phyloP scores from a whole-genome alignment of 92 coral and sea anemone genomes.

The Pocillopora grandis region DNA sequence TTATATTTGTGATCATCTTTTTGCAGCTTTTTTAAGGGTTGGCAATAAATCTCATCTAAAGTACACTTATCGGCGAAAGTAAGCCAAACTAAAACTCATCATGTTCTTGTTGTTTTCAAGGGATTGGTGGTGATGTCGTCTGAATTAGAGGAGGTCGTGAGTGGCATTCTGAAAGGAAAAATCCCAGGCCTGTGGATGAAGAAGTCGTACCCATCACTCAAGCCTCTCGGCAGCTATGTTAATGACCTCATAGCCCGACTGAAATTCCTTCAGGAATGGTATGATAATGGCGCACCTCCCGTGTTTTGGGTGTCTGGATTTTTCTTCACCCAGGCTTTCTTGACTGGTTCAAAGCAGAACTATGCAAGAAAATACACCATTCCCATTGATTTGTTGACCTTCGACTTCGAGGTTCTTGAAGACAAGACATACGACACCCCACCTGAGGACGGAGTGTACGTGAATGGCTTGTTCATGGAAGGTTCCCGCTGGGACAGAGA shows the following conservation, averaged over 20 bases:
- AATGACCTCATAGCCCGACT: constrained; percentile 92
- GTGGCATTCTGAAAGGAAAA: constrained; percentile 84
- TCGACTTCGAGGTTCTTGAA: constrained; percentile 90
- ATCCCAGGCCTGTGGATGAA: constrained; percentile 99
- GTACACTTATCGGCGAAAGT: not conserved
- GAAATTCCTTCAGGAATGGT: constrained; percentile 98
- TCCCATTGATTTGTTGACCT: constrained; percentile 92
- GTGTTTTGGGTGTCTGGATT: constrained; percentile 98
- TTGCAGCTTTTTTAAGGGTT: too few relatives aligned
- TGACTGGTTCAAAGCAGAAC: constrained; percentile 99
- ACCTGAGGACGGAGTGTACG: constrained; percentile 98
- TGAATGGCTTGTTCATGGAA: constrained; percentile 93
- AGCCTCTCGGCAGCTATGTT: constrained; percentile 96
- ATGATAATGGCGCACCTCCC: constrained; percentile 87
- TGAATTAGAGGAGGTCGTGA: constrained; percentile 92
- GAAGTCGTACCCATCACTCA: constrained; percentile 95
- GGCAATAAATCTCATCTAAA: too few relatives aligned
- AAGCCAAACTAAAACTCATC: too few relatives aligned
- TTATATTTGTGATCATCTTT: not conserved
- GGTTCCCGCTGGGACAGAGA: constrained; percentile 98
- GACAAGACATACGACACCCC: constrained; percentile 88
- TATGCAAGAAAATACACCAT: constrained; percentile 97
- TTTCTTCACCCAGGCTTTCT: constrained; percentile 97
- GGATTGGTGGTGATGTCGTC: constrained; percentile 99
- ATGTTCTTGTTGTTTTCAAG: constrained; percentile 29